Conservation (phyloP, 2,888 invertebrate species). For the Gerosis bhagava region DNA sequence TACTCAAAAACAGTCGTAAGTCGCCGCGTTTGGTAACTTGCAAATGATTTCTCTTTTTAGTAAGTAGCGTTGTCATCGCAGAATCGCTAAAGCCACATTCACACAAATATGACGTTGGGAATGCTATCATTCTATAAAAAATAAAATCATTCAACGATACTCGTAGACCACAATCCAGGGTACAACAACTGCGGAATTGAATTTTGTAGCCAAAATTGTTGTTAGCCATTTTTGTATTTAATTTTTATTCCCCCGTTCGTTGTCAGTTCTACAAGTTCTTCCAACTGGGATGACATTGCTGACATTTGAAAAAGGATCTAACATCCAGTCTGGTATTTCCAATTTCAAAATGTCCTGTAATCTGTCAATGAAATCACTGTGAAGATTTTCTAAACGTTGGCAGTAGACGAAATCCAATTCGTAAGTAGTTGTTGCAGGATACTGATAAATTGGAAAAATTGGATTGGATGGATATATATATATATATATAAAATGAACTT, state of each 20-base stretch:
- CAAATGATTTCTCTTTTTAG: constrained; percentile 25
- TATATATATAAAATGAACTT: no score
- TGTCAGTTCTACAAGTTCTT: constrained; percentile 8
- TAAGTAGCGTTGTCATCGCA: no score
- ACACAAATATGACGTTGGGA: constrained; percentile 29
- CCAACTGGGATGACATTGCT: constrained; percentile 31
- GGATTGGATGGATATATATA: no score
- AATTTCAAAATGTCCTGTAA: constrained; percentile 35
- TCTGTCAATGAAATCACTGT: constrained; percentile 32
- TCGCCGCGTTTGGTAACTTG: constrained; percentile 29
- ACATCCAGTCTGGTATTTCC: constrained; percentile 35
- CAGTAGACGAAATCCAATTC: no score
- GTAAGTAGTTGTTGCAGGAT: no score
- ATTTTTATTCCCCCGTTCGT: constrained; percentile 33
- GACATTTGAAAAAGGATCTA: constrained; percentile 37
- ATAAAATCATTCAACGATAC: constrained; percentile 27
- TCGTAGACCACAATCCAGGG: constrained; percentile 24
- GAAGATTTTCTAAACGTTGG: no score
- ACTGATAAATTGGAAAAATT: no score
- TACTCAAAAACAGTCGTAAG: constrained; percentile 34
- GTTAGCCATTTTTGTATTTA: constrained; percentile 35
- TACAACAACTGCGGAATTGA: constrained; percentile 30
- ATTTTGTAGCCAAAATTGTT: constrained; percentile 32
- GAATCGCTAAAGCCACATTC: constrained; percentile 30
- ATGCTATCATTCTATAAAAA: no score